Conservation (phyloP, 2,888 invertebrate species). For the Agapostemon virescens region DNA sequence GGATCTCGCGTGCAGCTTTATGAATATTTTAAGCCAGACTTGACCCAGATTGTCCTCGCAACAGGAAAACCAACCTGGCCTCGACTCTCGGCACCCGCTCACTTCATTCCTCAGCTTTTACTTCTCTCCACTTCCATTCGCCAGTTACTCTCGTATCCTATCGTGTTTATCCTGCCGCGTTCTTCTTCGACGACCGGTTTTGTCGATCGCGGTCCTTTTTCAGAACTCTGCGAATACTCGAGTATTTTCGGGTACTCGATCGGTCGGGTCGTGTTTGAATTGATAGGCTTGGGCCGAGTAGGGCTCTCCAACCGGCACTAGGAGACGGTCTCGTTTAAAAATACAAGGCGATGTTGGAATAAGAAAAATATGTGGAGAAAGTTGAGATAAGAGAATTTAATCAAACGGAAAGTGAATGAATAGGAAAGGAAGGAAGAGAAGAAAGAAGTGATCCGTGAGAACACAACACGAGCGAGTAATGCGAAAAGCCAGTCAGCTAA, state of each 20-base stretch:
- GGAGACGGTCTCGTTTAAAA: too few relatives aligned
- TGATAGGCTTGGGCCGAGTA: too few relatives aligned
- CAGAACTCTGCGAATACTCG: neutral
- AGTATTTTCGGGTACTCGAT: neutral
- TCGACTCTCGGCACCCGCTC: slow-evolving; percentile 38
- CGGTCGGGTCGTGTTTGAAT: too few relatives aligned
- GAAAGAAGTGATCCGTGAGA: too few relatives aligned
- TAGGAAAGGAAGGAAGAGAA: too few relatives aligned
- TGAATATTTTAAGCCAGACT: slow-evolving; percentile 78
- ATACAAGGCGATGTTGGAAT: too few relatives aligned
- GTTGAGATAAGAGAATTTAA: too few relatives aligned
- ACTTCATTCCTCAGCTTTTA: slow-evolving; percentile 39
- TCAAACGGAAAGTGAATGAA: too few relatives aligned
- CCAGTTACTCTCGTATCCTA: neutral
- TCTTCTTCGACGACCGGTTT: neutral
- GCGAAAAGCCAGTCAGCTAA: too few relatives aligned
- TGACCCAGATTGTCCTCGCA: slow-evolving; percentile 78
- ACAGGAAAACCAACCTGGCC: slow-evolving; percentile 69
- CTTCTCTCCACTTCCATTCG: slow-evolving; percentile 7
- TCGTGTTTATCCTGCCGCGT: slow-evolving; percentile 29
- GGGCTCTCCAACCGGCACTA: too few relatives aligned
- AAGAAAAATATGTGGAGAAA: too few relatives aligned
- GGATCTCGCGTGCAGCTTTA: slow-evolving; percentile 76
- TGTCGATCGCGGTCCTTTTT: neutral
- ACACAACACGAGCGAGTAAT: too few relatives aligned